Evolutionary conservation across 2,113 vertebrate species (phyloP).

Genomic region (Thunnus maccoyii): DNA sequence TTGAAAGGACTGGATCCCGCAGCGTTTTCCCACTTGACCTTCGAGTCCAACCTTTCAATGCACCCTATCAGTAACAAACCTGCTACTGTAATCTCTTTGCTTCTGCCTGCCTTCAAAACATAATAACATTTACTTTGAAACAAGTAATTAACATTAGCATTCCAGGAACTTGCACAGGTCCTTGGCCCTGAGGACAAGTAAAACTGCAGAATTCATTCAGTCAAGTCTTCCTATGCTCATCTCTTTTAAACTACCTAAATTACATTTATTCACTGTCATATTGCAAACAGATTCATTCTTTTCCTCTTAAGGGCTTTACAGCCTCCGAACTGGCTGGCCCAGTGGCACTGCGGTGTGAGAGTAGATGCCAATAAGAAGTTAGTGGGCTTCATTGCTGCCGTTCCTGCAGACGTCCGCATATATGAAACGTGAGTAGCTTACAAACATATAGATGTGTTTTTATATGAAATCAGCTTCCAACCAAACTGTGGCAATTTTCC

Average conservation of each 20-base stretch:
- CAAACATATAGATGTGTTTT: conserved; percentile 11
- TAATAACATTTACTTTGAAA: conserved; percentile 58
- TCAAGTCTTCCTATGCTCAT: not conserved
- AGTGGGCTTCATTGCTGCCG: conserved; percentile 96
- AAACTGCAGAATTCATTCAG: conserved; percentile 30
- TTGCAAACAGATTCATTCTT: conserved; percentile 18
- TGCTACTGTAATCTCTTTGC: conserved; percentile 5
- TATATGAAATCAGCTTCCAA: conserved; percentile 8
- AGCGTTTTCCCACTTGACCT: not conserved
- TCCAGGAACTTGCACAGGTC: conserved; percentile 19
- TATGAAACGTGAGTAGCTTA: conserved; percentile 90
- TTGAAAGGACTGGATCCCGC: not conserved
- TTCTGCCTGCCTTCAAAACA: conserved; percentile 30
- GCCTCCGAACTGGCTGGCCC: conserved; percentile 92
- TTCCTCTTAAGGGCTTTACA: conserved; percentile 89
- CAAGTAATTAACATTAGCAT: conserved; percentile 38
- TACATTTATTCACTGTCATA: conserved; percentile 29
- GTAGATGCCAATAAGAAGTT: conserved; percentile 94
- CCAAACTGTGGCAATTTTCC: conserved; percentile 16
- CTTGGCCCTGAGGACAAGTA: conserved; percentile 22
- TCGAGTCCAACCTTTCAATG: conserved; percentile 1
- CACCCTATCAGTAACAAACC: conserved; percentile 11
- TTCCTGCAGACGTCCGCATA: conserved; percentile 91
- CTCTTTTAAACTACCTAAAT: conserved; percentile 19
- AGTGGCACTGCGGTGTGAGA: conserved; percentile 96